A percentile compares a stretch with the other conserved stretches of the same genome.
Conservation (phyloP, 2,797 vertebrate genomes). For the Mormyrus proboscirostris region DNA sequence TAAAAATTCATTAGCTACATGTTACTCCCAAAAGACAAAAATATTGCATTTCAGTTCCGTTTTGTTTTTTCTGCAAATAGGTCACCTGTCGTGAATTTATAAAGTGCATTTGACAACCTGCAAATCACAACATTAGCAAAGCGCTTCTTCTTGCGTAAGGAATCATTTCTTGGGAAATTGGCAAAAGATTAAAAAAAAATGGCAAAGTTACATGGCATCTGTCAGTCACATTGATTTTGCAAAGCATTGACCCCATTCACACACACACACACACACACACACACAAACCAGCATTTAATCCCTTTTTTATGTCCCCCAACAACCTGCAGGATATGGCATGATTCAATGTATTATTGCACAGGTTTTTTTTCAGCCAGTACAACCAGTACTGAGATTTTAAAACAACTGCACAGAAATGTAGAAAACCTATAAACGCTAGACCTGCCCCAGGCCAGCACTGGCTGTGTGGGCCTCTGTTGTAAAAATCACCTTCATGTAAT, state of each 20-base stretch:
- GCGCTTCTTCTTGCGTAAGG: not conserved
- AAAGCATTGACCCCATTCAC: not conserved
- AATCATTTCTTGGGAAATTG: conserved; percentile 11
- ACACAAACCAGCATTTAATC: not conserved
- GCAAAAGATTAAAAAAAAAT: not conserved
- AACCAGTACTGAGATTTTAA: not conserved
- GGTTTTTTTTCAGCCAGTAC: not conserved
- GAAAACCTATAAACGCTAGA: not conserved
- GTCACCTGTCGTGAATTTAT: conserved; percentile 15
- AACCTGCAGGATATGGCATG: not conserved
- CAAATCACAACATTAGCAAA: conserved; percentile 7
- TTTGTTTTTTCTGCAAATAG: conserved; percentile 37
- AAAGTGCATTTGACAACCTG: conserved; percentile 24
- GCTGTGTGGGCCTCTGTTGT: not conserved
- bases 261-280: not conserved
- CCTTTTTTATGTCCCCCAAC: not conserved
- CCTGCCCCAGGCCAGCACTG: not conserved
- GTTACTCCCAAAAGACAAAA: conserved; percentile 51
- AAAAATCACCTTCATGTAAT: not conserved
- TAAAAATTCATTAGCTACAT: conserved; percentile 58
- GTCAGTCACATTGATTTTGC: conserved; percentile 16
- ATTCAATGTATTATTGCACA: not conserved
- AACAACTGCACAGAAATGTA: not conserved
- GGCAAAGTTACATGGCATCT: not conserved
- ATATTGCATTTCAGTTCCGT: conserved; percentile 57